Evolutionary conservation across 2,888 invertebrate species (phyloP), one percentile per base, ranked within the genome.

Genomic region (Cremastobaeus sp.): DNA sequence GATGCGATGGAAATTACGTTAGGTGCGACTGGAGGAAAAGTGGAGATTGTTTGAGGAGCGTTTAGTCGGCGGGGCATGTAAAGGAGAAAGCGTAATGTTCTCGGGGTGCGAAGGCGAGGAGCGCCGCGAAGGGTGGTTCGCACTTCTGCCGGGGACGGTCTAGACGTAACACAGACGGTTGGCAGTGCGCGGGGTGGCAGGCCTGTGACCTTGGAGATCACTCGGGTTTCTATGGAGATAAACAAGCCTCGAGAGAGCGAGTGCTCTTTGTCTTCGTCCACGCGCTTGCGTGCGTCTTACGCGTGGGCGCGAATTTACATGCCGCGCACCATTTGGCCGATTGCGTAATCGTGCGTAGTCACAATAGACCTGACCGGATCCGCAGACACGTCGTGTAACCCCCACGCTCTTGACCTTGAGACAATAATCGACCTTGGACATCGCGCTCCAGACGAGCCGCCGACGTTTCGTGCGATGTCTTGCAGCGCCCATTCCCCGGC

Each of bases 151-250:
- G 77, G 71, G 76, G 79, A 77, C 76, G 78, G 84, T 84, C 84
- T 84, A 84, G 84, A 84, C 84, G 80, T 81, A 84, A 84, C 84
- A 83, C 82, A 84, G 84, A 84, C 82, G 77, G 76, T 54, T 64
- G 50, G 64, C 41, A 43, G 71, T 43, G 72, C 43, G 54, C 59
- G 79, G 82, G 81, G 80, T 77, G 79, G 79, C 77, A 74, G 76
- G 74, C 78, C 79, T 81, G 80, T 77, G 85, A 84, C 85, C 84
- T 84, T 84, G 84, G 80, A 80, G 79, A 83, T 83, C 81, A 82
- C 81, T 82, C 80, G 78, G 79, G 81, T 84, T 82, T 80, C 80
- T 77, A 80, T 80, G 80, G 79, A 80, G 82, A 84, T 83, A 83
- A 84, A 83, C 82, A 82, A 80, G 79, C 76, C 77, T 71, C 68